Base-by-base conservation (phyloP, 2,888 invertebrate genomes). In the Nematopogon swammerdamellus region DNA sequence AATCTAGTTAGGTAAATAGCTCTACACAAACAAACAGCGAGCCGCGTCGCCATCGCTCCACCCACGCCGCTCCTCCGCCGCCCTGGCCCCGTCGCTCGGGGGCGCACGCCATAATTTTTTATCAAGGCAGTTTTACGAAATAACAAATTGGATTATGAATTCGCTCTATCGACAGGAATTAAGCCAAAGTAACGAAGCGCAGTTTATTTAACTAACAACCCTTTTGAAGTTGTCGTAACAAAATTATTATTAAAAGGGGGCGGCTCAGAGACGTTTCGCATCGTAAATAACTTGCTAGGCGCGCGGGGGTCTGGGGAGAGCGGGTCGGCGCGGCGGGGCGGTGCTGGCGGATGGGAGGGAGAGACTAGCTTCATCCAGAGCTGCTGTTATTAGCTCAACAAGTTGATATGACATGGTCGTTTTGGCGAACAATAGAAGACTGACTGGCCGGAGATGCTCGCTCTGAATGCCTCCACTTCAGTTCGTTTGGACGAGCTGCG, bases 361-460 rank as follows among this genome's bases (percentile, higher is more conserved):
- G 36, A 36, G 36, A 14, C 3, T 8, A 36, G 14, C 36, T 8
- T 36, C 3, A 36, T 36, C 36, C 36, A 36, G 36, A 14, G 36
- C 36, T 4, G 36, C 36, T 14, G 36, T 53, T 55, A 55, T 53
- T 53, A 55, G 55, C 50, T 55, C 55, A 50, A 49, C 49, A 53
- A 55, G 55, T 55, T 51, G 53, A 55, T 55, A 53, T 53, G 54
- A 54, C 54, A 49, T 54, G 53, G 52, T 53, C 55, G 52, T 53
- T 54, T 54, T 53, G 48, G 54, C 36, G 44, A 46, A 48, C 42
- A 47, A 54, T 36, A 36, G 36, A 36, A 36, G 10, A 25, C 5
- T 10, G 25, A 10, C 5, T 10, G 25, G 25, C 25, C 10, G 14
- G 36, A 25, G 25, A 25, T 25, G 25, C 25, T 25, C 8, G 25